Base-by-base conservation (phyloP, 2,113 vertebrate genomes). In the Progne subis region DNA sequence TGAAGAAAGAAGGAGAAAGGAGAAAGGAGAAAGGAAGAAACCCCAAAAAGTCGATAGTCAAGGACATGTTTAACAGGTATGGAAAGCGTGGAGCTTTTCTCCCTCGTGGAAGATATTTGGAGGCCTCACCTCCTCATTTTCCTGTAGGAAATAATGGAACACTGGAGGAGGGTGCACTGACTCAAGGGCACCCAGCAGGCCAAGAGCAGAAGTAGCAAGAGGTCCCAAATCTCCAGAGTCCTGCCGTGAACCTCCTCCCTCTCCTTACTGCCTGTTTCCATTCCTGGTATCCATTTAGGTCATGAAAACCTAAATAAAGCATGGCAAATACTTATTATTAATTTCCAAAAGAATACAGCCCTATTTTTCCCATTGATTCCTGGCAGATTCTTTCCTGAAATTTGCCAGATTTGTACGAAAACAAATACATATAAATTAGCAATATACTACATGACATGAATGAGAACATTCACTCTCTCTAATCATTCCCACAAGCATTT, bases 381-480 rank as follows among this genome's bases (percentile, higher is more conserved):
- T 94, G 94, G 80, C 83, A 95, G 86, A 92, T 52, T 63, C 53
- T 57, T 53, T 60, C 82, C 61, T 76, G 72, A 92, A 96, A 92
- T 68, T 94, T 91, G 64, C 83, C 86, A 94, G 86, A 79, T 60
- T 69, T 53, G 47, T 95, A 87, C 1, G 0, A 94, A 97, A 94
- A 65, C 83, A 96, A 95, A 89, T 69, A 87, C 5, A 6, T 94
- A 88, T 75, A 92, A 97, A 96, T 94, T 91, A 95, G 86, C 89
- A 76, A 78, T 79, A 72, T 53, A 61, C 2, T 0, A 89, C 83
- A 84, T 41, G 83, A 89, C 81, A 72, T 61, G 83, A 94, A 82
- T 96, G 89, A 94, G 93, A 96, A 91, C 65, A 85, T 64, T 90
- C 61, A 47, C 49, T 76, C 86, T 75, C 64, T 76, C 88, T 92